Conservation (phyloP, 2,797 vertebrate species). For the Molossus molossus region DNA sequence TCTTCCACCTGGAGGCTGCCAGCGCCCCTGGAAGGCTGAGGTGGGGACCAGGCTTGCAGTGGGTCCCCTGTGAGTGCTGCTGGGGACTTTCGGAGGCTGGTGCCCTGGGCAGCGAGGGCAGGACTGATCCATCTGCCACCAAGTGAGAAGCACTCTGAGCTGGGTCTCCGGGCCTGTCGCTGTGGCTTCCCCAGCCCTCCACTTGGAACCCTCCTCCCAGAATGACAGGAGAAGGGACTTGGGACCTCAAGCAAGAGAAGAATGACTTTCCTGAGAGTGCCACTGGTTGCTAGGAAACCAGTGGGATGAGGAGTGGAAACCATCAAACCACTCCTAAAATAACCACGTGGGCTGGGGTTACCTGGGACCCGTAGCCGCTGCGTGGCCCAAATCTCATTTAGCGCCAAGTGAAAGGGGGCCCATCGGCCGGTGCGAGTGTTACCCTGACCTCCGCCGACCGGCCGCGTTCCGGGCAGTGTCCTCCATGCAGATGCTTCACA, state of each 20-base stretch:
- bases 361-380: constrained; percentile 39
- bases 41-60: neutral
- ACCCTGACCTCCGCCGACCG: neutral
- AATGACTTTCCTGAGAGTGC: constrained; percentile 62
- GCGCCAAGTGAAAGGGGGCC: neutral
- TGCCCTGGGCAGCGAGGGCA: neutral
- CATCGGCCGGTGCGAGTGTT: neutral
- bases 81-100: neutral
- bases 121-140: too few relatives aligned
- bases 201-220: neutral
- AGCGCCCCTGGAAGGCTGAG: neutral
- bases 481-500: neutral
- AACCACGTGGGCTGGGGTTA: constrained; percentile 76
- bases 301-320: constrained; percentile 77
- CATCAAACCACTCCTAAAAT: constrained; percentile 86
- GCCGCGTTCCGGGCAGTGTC: neutral
- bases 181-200: neutral
- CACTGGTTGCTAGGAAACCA: constrained; percentile 86
- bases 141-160: neutral
- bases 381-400: constrained; percentile 49
- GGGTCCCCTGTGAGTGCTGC: neutral
- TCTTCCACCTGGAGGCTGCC: neutral
- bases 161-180: neutral
- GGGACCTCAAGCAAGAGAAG: constrained; percentile 78
- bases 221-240: constrained; percentile 21